Evolutionary conservation across 2,797 vertebrate species (phyloP).

Genomic region (Scarus forsteni): DNA sequence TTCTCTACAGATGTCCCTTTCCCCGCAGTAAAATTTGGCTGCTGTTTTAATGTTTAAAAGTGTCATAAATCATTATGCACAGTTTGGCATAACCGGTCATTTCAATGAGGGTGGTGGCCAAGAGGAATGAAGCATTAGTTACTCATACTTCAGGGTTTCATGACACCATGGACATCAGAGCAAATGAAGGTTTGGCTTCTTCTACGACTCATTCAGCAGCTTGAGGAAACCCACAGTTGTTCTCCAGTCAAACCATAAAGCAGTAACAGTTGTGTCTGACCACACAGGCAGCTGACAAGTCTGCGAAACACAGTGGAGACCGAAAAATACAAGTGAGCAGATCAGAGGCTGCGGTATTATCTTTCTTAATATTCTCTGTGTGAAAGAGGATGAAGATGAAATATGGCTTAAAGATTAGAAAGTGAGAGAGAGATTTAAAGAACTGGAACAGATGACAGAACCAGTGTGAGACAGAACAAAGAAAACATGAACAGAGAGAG

Average conservation of each 20-base stretch:
- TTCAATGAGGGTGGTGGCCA: slow-evolving; percentile 31
- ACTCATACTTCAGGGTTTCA: slow-evolving; percentile 29
- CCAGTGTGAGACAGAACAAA: slow-evolving; percentile 17
- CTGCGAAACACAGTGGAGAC: slow-evolving; percentile 38
- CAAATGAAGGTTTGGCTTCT: slow-evolving; percentile 37
- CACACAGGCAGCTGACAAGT: slow-evolving; percentile 53
- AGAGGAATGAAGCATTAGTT: slow-evolving; percentile 21
- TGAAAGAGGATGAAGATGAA: slow-evolving; percentile 18
- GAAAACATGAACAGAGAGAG: slow-evolving; percentile 10
- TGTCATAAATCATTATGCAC: neutral
- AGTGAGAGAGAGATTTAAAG: slow-evolving; percentile 11
- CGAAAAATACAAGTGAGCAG: slow-evolving; percentile 46
- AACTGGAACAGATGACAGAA: slow-evolving; percentile 18
- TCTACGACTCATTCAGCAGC: slow-evolving; percentile 24
- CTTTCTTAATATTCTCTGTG: slow-evolving; percentile 40
- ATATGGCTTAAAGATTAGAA: slow-evolving; percentile 34
- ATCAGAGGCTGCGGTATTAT: slow-evolving; percentile 52
- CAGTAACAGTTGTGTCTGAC: slow-evolving; percentile 32
- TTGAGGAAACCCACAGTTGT: slow-evolving; percentile 50
- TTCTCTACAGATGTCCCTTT: neutral
- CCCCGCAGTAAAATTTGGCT: neutral
- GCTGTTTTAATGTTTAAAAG: neutral
- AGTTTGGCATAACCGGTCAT: slow-evolving; percentile 15
- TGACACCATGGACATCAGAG: slow-evolving; percentile 53
- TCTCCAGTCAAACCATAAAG: slow-evolving; percentile 46